A percentile compares a stretch with the other conserved stretches of the same genome.
phyloP scores from a whole-genome alignment of 2,888 invertebrate genomes.

The Barypeithes pellucidus region DNA sequence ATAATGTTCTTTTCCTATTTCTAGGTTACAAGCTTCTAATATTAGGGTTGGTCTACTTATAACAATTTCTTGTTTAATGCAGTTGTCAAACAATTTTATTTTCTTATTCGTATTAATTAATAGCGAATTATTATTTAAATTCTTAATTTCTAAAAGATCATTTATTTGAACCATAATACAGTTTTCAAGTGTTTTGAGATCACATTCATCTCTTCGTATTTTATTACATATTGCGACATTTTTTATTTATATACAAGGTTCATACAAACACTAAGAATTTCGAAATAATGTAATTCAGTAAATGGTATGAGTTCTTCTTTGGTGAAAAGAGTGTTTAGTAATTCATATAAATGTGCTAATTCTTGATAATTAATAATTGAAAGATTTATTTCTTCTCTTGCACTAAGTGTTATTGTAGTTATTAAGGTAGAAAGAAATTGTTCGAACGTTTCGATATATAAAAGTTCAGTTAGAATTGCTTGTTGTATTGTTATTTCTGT shows the following conservation, averaged over 20 bases:
- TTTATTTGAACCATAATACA: not conserved
- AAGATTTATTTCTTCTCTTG: constrained; percentile 12
- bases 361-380: not conserved
- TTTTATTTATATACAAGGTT: constrained; percentile 4
- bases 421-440: not conserved
- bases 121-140: not conserved
- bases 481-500: constrained; percentile 12
- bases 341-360: not conserved
- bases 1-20: too few species aligned
- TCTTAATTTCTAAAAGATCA: not conserved
- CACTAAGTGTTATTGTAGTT: constrained; percentile 15
- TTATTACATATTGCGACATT: not conserved
- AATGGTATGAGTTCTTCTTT: constrained; percentile 1
- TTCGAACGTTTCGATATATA: not conserved
- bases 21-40: too few species aligned
- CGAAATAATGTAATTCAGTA: too few species aligned
- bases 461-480: not conserved
- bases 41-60: too few species aligned
- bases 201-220: not conserved
- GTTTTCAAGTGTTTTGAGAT: constrained; percentile 3
- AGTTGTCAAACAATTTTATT: not conserved
- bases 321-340: not conserved
- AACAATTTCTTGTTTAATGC: too few species aligned
- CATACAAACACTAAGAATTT: too few species aligned
- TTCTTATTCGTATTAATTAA: not conserved